phyloP scores from a whole-genome alignment of 2,797 vertebrate genomes.

The Crypturellus tataupa region DNA sequence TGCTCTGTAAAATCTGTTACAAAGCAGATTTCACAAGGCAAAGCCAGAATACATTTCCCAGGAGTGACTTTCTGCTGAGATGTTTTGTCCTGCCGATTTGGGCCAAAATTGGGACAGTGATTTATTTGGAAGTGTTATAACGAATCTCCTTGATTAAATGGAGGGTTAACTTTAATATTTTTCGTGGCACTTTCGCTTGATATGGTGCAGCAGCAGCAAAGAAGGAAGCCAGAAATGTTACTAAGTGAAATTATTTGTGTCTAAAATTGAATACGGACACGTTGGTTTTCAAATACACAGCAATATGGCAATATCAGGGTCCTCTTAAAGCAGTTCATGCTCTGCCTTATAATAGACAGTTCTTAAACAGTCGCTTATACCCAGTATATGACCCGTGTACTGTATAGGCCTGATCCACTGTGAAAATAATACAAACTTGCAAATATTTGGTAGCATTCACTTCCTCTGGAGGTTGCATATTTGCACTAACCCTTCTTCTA shows the following conservation, averaged over 20 bases:
- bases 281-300: background rate
- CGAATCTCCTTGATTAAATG: background rate
- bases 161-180: background rate
- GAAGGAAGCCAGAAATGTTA: background rate
- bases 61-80: background rate
- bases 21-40: background rate
- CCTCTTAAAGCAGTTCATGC: background rate
- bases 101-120: background rate
- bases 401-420: background rate
- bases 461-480: background rate
- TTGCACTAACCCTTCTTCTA: background rate
- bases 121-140: background rate
- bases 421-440: too few species aligned
- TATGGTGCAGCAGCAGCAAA: background rate
- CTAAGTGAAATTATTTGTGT: background rate
- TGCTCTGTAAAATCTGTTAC: background rate
- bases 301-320: background rate
- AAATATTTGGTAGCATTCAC: fast-evolving
- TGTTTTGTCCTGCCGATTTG: background rate
- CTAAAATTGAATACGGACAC: background rate
- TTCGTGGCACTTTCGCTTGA: background rate
- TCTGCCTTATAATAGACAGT: background rate
- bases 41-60: background rate
- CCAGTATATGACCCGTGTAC: fast-evolving
- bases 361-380: background rate